phyloP scores from a whole-genome alignment of 2,888 invertebrate genomes.

The Nemotelus pantherinus region DNA sequence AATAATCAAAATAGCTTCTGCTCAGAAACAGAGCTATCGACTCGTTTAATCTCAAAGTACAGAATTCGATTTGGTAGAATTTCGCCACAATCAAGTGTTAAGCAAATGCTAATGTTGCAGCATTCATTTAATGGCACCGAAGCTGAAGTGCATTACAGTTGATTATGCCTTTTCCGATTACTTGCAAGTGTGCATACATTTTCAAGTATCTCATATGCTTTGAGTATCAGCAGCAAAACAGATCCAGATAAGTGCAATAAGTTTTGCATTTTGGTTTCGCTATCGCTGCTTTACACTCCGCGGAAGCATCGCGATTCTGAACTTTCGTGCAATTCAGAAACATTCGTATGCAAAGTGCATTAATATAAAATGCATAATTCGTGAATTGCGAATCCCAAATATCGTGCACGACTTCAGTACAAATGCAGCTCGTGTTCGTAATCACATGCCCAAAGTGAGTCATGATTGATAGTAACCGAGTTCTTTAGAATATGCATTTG shows the following conservation, averaged over 20 bases:
- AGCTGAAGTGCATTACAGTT: conserved; percentile 37
- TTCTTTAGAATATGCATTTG: conserved; percentile 43
- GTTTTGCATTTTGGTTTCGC: conserved; percentile 17
- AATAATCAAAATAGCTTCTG: neutral
- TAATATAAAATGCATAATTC: conserved; percentile 50
- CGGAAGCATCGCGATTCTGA: conserved; percentile 27
- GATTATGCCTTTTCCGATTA: conserved; percentile 35
- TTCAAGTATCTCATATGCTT: conserved; percentile 29
- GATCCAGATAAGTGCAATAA: conserved; percentile 42
- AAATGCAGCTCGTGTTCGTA: conserved; percentile 46
- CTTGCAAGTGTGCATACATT: conserved; percentile 35
- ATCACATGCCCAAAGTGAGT: conserved; percentile 49
- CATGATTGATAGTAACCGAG: conserved; percentile 49
- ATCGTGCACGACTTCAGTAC: conserved; percentile 46
- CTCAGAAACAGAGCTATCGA: neutral
- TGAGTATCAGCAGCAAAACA: conserved; percentile 19
- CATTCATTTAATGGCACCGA: conserved; percentile 37
- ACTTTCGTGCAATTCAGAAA: conserved; percentile 23
- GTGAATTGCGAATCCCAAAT: conserved; percentile 51
- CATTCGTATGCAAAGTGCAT: conserved; percentile 48
- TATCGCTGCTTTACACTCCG: conserved; percentile 25
- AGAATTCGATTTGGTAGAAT: conserved; percentile 18
- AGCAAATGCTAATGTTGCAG: conserved; percentile 38
- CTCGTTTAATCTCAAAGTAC: neutral
- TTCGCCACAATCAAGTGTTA: conserved; percentile 38